Percentiles rank a stretch among this genome's conserved stretches.
Conservation (phyloP, 2,888 invertebrate species). For the Erebia palarica region DNA sequence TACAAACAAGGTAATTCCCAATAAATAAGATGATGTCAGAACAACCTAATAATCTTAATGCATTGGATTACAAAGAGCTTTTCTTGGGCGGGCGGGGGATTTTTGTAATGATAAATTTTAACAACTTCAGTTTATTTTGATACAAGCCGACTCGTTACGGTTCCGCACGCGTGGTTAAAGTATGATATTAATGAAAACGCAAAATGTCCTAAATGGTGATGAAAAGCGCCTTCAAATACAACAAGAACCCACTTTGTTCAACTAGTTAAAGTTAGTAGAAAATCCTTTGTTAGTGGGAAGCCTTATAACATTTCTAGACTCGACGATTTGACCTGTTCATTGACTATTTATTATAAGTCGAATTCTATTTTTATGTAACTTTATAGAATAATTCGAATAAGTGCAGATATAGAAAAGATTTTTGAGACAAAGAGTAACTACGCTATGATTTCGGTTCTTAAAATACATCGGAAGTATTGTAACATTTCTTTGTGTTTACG, state of each 20-base stretch:
- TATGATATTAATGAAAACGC: too few species aligned
- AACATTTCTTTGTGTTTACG: conserved; percentile 56
- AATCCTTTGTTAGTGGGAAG: too few species aligned
- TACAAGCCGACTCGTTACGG: neutral
- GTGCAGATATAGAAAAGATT: too few species aligned
- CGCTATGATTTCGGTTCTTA: neutral
- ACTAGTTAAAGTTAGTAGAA: too few species aligned
- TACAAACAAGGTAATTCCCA: conserved; percentile 53
- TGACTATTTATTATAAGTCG: too few species aligned
- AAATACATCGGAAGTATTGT: conserved; percentile 40
- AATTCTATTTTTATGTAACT: too few species aligned
- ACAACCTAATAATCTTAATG: conserved; percentile 74
- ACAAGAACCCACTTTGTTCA: too few species aligned
- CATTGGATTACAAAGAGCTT: conserved; percentile 69
- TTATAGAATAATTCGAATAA: too few species aligned
- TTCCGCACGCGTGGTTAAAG: neutral
- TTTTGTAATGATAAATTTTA: conserved; percentile 24
- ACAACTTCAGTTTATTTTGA: conserved; percentile 7
- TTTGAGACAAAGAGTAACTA: neutral
- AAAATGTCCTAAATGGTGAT: too few species aligned
- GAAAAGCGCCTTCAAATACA: too few species aligned
- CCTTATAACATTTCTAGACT: too few species aligned
- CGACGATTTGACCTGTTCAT: too few species aligned
- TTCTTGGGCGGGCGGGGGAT: conserved; percentile 23
- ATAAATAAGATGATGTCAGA: conserved; percentile 64